Percentiles rank a stretch among this genome's conserved stretches.
Evolutionary conservation across 1,140 invertebrate species (phyloP).

Genomic region (Dolichoris vasculosae): DNA sequence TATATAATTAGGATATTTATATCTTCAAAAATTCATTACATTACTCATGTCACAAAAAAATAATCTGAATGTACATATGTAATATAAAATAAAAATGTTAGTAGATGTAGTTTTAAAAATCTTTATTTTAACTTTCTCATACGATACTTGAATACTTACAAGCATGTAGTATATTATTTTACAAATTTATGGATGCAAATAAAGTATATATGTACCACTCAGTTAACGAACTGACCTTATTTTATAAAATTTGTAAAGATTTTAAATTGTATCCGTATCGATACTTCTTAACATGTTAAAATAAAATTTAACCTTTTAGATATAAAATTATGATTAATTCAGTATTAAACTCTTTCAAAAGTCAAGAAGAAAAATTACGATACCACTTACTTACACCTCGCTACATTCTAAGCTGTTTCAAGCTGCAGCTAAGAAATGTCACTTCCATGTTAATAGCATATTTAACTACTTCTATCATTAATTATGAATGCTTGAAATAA

Average conservation of each 20-base stretch:
- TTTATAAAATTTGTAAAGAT: background rate
- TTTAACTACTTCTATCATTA: background rate
- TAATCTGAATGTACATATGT: too few species aligned
- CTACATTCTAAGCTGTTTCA: background rate
- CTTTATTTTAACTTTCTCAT: background rate
- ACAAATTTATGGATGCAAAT: background rate
- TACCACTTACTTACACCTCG: background rate
- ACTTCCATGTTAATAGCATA: slow-evolving; percentile 1
- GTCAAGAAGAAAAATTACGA: background rate
- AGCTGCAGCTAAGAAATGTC: background rate
- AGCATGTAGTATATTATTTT: background rate
- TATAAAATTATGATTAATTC: background rate
- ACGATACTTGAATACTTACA: background rate
- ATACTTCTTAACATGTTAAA: background rate
- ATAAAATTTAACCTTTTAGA: background rate
- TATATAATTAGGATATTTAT: too few species aligned
- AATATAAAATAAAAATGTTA: background rate
- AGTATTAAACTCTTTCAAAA: background rate
- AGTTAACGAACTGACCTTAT: background rate
- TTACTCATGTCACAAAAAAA: too few species aligned
- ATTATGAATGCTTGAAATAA: background rate
- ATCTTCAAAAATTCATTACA: too few species aligned
- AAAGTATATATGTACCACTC: background rate
- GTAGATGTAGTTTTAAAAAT: background rate
- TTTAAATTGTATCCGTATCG: background rate